Conservation (phyloP, 2,888 invertebrate species). For the Chrysopilus asiliformis region DNA sequence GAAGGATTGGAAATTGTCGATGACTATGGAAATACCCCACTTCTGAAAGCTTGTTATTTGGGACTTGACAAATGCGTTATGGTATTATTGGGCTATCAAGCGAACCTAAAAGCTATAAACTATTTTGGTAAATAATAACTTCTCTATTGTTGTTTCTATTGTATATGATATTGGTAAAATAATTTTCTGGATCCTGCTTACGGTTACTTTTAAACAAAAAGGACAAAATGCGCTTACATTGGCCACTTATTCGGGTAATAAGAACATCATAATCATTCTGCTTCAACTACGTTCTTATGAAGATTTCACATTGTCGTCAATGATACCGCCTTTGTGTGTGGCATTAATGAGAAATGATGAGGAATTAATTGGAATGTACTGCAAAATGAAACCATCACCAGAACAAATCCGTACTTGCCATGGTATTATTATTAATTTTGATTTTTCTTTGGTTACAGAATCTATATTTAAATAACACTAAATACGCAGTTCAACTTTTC, state of each 20-base stretch:
- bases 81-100: slow-evolving; percentile 21
- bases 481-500: no score
- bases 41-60: slow-evolving; percentile 29
- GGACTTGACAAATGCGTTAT: slow-evolving; percentile 23
- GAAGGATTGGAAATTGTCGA: slow-evolving; percentile 25
- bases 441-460: no score
- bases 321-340: slow-evolving; percentile 30
- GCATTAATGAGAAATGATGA: slow-evolving; percentile 24
- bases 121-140: slow-evolving; percentile 22
- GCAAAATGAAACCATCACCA: slow-evolving; percentile 16
- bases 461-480: no score
- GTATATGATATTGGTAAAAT: no score
- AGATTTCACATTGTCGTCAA: slow-evolving; percentile 30
- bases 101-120: slow-evolving; percentile 26
- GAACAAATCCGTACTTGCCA: slow-evolving; percentile 22
- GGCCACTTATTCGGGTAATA: slow-evolving; percentile 25
- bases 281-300: slow-evolving; percentile 23
- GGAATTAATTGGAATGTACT: slow-evolving; percentile 21
- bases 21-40: slow-evolving; percentile 29
- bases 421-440: no score
- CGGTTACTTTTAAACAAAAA: no score
- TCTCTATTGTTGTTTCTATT: no score
- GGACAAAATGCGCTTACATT: slow-evolving; percentile 33
- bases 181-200: no score
- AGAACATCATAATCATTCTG: slow-evolving; percentile 21